Percentiles rank a stretch among this genome's conserved stretches.
phyloP scores from a whole-genome alignment of 2,888 invertebrate genomes.

The Camponotus fellah region DNA sequence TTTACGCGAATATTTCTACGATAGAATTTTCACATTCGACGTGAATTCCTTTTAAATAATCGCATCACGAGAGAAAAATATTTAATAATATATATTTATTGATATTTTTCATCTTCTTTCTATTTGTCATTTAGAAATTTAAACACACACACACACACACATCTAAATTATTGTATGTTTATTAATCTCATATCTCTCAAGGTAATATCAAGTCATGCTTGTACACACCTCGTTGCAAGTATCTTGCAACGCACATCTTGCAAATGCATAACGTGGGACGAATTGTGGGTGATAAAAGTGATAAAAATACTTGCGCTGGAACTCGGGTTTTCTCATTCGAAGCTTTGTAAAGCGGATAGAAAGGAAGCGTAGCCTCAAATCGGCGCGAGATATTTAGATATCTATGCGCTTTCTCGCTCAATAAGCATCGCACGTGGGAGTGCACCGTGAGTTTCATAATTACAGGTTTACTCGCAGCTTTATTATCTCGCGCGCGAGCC shows the following conservation, averaged over 20 bases:
- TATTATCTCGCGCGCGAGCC: constrained; percentile 34
- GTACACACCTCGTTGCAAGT: neutral
- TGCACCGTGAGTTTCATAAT: constrained; percentile 42
- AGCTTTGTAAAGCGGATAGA: constrained; percentile 7
- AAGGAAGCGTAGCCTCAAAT: constrained; percentile 29
- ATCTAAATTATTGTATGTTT: neutral
- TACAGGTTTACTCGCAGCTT: constrained; percentile 31
- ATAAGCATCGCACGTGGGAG: constrained; percentile 41
- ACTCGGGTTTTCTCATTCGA: neutral
- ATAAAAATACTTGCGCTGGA: constrained; percentile 18
- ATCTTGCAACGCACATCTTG: neutral
- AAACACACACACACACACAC: neutral
- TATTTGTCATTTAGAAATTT: neutral
- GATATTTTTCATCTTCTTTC: neutral
- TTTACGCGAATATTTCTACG: neutral
- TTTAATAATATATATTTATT: neutral
- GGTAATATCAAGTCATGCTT: neutral
- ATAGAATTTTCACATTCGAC: neutral
- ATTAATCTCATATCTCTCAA: neutral
- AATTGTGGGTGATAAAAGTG: constrained; percentile 32
- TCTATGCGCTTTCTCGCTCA: constrained; percentile 40
- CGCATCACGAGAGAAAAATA: neutral
- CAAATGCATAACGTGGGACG: constrained; percentile 28
- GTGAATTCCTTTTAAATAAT: neutral
- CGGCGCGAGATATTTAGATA: constrained; percentile 21